These are phyloP conservation scores for Rhaphigaster nebulosa DNA, from an alignment of 2,888 invertebrate species.

Conservation along the genomic window DNA sequence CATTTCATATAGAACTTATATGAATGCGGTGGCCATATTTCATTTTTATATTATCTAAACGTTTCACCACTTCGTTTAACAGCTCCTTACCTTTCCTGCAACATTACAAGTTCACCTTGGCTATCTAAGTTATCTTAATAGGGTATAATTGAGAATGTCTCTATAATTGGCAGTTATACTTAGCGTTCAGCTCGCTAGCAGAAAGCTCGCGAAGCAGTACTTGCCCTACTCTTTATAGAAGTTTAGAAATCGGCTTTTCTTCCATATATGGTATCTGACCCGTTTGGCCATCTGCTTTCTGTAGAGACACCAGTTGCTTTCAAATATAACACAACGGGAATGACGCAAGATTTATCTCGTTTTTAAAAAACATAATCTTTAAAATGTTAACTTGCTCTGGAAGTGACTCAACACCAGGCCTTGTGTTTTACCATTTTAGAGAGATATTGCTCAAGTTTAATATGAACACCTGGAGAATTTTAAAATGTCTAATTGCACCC, in stretches of 20 bases:
- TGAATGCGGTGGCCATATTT: not conserved
- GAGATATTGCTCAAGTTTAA: not conserved
- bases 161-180: not conserved
- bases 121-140: constrained; percentile 12
- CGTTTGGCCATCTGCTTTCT: constrained; percentile 33
- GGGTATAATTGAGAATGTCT: not conserved
- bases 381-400: not conserved
- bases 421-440: not conserved
- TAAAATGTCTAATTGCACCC: not conserved
- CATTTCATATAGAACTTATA: too few relatives aligned
- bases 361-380: not conserved
- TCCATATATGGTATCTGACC: not conserved
- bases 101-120: constrained; percentile 31
- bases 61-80: not conserved
- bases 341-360: constrained; percentile 6
- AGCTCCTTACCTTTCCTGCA: not conserved
- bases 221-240: not conserved
- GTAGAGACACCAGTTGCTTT: not conserved
- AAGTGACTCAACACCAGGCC: not conserved
- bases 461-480: not conserved
- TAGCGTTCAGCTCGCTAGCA: not conserved
- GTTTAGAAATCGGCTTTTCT: constrained; percentile 43
- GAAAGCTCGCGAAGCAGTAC: not conserved
- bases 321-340: not conserved
- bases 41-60: not conserved